Conservation (phyloP, 2,113 vertebrate genomes). For the Lepus europaeus region DNA sequence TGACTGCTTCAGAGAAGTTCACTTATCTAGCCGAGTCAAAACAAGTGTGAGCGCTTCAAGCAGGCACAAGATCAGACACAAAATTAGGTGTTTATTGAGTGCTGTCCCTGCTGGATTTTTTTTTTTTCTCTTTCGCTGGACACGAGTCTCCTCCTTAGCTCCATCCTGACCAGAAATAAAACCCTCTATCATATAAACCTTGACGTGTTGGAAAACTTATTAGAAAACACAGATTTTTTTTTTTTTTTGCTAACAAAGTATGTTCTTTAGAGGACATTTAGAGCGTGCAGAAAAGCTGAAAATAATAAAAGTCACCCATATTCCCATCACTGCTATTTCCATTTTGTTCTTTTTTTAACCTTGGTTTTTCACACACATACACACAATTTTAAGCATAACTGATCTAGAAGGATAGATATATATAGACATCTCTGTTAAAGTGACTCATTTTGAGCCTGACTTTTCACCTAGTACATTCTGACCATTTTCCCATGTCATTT, state of each 20-base stretch:
- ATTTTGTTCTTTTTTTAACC: slow-evolving; percentile 43
- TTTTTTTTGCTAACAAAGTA: neutral
- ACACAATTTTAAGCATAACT: neutral
- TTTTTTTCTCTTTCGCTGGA: neutral
- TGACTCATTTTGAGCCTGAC: slow-evolving; percentile 16
- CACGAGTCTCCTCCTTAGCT: slow-evolving; percentile 43
- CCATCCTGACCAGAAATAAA: slow-evolving; percentile 57
- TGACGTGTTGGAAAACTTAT: slow-evolving; percentile 40
- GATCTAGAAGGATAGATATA: neutral
- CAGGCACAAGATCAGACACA: slow-evolving; percentile 74
- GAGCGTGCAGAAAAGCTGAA: neutral
- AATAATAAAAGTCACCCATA: slow-evolving; percentile 31
- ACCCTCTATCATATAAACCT: slow-evolving; percentile 5
- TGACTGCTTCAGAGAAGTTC: slow-evolving; percentile 72
- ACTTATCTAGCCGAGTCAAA: slow-evolving; percentile 82
- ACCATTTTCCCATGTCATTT: slow-evolving; percentile 7
- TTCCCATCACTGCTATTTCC: neutral
- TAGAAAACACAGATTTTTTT: neutral
- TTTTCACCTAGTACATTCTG: neutral
- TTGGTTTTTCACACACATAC: neutral
- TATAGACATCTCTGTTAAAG: neutral
- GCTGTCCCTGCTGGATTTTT: slow-evolving; percentile 57
- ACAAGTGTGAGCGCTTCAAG: slow-evolving; percentile 76
- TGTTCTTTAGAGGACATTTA: slow-evolving; percentile 1
- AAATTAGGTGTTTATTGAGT: slow-evolving; percentile 79